Conservation (phyloP, 2,888 invertebrate genomes). For the Drosophila seclusa region DNA sequence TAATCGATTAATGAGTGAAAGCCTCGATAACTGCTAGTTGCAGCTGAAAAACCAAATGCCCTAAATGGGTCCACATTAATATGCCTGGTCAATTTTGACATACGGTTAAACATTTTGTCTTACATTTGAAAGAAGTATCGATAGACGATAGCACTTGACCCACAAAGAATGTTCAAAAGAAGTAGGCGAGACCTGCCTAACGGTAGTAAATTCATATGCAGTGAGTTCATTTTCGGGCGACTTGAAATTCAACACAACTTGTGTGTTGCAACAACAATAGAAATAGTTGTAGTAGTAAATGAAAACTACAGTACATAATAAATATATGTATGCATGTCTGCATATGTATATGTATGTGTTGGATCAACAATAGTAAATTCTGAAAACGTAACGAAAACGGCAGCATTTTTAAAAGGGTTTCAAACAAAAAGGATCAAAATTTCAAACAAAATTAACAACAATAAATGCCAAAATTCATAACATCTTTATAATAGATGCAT, state of each 20-base stretch:
- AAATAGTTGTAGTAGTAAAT: slow-evolving; percentile 7
- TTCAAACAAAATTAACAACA: slow-evolving; percentile 15
- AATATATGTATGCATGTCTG: background rate
- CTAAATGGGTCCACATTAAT: background rate
- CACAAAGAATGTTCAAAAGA: slow-evolving; percentile 15
- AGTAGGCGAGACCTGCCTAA: slow-evolving; percentile 1
- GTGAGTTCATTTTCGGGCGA: slow-evolving; percentile 1
- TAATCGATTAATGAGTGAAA: background rate
- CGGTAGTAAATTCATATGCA: background rate
- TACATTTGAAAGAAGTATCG: background rate
- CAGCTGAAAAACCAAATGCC: background rate
- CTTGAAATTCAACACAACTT: background rate
- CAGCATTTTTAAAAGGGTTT: slow-evolving; percentile 75
- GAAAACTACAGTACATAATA: slow-evolving; percentile 5
- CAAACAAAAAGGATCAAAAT: slow-evolving; percentile 61
- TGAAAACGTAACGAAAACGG: slow-evolving; percentile 30
- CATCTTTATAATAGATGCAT: slow-evolving; percentile 14
- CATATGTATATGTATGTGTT: background rate
- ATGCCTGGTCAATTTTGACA: background rate
- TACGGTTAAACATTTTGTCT: background rate
- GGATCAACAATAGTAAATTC: background rate
- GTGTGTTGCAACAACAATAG: slow-evolving; percentile 1
- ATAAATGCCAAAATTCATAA: slow-evolving; percentile 24
- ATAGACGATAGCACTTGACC: slow-evolving; percentile 1
- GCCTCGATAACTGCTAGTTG: background rate